Percentiles rank a stretch among this genome's conserved stretches.
Conservation (phyloP, 2,888 invertebrate genomes). For the Galeopsomyia nigrocyanea region DNA sequence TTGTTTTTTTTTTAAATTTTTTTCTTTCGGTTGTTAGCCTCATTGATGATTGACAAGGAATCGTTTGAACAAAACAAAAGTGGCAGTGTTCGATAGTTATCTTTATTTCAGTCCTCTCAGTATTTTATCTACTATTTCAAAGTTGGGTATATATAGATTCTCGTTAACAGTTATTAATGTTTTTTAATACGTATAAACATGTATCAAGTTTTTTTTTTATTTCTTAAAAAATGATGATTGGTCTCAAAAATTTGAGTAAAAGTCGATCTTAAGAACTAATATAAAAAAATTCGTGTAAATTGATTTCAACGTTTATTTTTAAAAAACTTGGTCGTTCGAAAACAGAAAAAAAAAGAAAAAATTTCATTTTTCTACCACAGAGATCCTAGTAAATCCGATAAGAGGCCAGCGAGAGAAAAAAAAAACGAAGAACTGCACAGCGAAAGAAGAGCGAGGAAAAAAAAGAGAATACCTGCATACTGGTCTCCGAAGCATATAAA, state of each 20-base stretch:
- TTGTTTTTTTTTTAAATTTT: conserved; percentile 33
- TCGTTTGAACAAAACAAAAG: conserved; percentile 30
- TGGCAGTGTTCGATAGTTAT: conserved; percentile 29
- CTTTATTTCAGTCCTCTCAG: conserved; percentile 18
- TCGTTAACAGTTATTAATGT: neutral
- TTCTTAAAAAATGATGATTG: no score
- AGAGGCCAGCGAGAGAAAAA: conserved; percentile 4
- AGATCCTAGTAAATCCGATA: conserved; percentile 1
- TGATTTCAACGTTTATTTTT: no score
- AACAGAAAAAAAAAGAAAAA: no score
- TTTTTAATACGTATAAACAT: no score
- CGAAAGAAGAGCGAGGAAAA: conserved; percentile 1
- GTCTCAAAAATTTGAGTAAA: no score
- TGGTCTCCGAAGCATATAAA: conserved; percentile 8
- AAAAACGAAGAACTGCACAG: neutral
- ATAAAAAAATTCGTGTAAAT: no score
- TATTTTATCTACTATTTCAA: conserved; percentile 21
- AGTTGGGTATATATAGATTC: neutral
- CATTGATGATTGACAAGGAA: conserved; percentile 40
- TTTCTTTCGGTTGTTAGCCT: neutral
- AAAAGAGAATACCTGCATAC: neutral
- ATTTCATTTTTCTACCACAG: neutral
- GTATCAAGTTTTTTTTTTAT: no score
- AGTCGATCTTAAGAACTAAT: no score
- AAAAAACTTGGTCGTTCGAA: no score